Evolutionary conservation across 2,888 invertebrate genomes (phyloP).

Genomic region (Oxycera nigricornis): DNA sequence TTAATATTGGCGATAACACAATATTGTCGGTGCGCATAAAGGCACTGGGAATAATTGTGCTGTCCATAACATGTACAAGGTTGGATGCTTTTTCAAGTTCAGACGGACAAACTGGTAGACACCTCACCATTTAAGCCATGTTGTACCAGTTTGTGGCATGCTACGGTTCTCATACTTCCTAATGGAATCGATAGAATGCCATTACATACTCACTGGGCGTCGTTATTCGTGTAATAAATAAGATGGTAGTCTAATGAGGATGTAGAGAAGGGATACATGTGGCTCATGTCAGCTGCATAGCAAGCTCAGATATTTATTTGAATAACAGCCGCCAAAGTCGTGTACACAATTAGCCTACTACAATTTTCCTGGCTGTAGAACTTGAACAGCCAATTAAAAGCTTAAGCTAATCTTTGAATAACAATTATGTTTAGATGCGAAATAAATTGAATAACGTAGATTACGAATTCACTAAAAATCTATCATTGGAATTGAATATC

Average conservation of each 20-base stretch:
- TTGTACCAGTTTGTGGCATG: neutral
- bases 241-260: neutral
- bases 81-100: conserved; percentile 32
- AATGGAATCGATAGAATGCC: neutral
- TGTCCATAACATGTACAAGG: conserved; percentile 26
- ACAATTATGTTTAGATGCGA: too few species aligned
- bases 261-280: neutral
- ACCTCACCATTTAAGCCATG: neutral
- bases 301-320: too few species aligned
- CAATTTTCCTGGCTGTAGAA: too few species aligned
- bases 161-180: neutral
- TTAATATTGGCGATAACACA: conserved; percentile 36
- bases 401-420: too few species aligned
- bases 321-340: too few species aligned
- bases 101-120: conserved; percentile 21
- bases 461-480: too few species aligned
- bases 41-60: conserved; percentile 18
- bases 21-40: conserved; percentile 12
- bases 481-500: too few species aligned
- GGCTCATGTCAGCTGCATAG: neutral
- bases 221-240: neutral
- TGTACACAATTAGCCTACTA: too few species aligned
- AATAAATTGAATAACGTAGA: too few species aligned
- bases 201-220: neutral
- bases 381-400: too few species aligned